Conservation (phyloP, 2,888 invertebrate genomes). For the Thyatira batis region DNA sequence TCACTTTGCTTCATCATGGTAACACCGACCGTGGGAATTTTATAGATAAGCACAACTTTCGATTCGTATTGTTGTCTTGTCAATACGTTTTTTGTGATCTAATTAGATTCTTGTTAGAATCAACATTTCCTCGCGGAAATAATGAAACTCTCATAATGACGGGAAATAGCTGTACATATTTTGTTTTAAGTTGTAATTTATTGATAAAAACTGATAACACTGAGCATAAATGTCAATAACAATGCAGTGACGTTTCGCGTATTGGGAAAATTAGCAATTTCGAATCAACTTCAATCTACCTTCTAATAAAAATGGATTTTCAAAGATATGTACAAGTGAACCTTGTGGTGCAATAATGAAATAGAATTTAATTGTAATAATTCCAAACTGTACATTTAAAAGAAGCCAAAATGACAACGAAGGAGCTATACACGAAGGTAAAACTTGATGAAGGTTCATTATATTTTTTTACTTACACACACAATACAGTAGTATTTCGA, state of each 20-base stretch:
- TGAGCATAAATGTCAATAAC: constrained; percentile 62
- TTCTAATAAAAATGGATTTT: constrained; percentile 66
- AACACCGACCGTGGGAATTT: constrained; percentile 66
- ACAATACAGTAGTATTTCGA: constrained; percentile 22
- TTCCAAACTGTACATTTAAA: constrained; percentile 24
- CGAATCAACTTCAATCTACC: constrained; percentile 61
- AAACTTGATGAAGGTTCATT: constrained; percentile 23
- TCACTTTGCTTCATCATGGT: constrained; percentile 42
- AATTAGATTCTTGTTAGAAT: constrained; percentile 56
- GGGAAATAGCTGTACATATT: constrained; percentile 13
- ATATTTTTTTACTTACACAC: constrained; percentile 5
- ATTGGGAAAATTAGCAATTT: constrained; percentile 56
- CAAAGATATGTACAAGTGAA: constrained; percentile 54
- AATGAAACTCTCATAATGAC: constrained; percentile 27
- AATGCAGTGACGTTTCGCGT: constrained; percentile 74
- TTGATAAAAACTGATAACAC: constrained; percentile 57
- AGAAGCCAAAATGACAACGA: constrained; percentile 73
- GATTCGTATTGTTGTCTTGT: constrained; percentile 55
- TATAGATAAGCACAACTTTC: constrained; percentile 59
- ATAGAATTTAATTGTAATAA: constrained; percentile 33
- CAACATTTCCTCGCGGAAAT: constrained; percentile 46
- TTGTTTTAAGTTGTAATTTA: constrained; percentile 19
- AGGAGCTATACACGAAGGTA: constrained; percentile 80
- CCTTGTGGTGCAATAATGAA: constrained; percentile 54
- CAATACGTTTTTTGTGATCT: constrained; percentile 45